Evolutionary conservation across 2,797 vertebrate genomes (phyloP), one percentile per base, ranked within the genome.

Genomic region (Sphaeramia orbicularis): DNA sequence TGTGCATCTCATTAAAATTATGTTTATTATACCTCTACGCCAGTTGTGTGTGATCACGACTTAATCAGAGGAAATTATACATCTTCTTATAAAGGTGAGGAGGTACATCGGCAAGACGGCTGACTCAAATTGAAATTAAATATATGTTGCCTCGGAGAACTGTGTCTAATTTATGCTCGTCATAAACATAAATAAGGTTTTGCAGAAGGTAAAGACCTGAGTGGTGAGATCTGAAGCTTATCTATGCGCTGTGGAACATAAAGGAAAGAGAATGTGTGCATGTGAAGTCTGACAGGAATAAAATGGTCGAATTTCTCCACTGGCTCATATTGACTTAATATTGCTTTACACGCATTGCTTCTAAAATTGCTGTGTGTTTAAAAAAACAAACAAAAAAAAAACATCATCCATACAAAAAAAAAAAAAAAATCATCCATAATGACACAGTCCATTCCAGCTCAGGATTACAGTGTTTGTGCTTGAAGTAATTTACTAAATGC

Each of bases 151-250:
- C 15, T 35, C 3, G 21, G 7, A 35, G 14, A 21, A 30, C 8
- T 19, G 4, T 10, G 13, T 56, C 38, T 10, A 40, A 51, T 74
- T 54, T 10, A 50, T 2, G 12, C 36, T 7, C 52, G 14, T 47
- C 9, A 50, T 50, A 7, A 45, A 53, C 53, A 50, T 14, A 19
- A 47, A 53, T 4, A 30, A 44, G 44, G 52, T 4, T 21, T 21
- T 42, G 1, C n/a, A 30, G 11, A 30, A n/a, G 30, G 37, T 9
- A 11, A 0, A 10, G 16, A 15, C 37, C 16, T 18, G 16, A 24
- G 37, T 27, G 21, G 10, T 7, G 8, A 35, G 43, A 50, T 6
- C 52, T 37, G 43, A 55, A 35, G 57, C 5, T 12, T 32, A 38
- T 52, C 48, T 50, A 4, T 32, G 24, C 30, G 13, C 9, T 7